Base-by-base conservation (phyloP, 2,113 vertebrate species). In the Melanostigma gelatinosum region DNA sequence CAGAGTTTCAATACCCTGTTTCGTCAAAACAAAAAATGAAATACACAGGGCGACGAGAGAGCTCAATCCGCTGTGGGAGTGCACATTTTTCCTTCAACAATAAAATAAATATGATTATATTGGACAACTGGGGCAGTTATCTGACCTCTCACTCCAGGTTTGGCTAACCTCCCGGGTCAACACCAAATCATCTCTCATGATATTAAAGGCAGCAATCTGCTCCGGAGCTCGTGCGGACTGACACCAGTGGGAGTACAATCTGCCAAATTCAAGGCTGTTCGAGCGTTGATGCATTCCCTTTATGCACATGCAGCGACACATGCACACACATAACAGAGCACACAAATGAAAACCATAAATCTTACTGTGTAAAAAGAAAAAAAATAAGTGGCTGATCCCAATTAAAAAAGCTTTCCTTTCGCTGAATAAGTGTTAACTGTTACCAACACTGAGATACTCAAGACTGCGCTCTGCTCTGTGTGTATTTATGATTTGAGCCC, bases 151-250 rank as follows among this genome's bases (percentile, higher is more conserved):
- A 38, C 75, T 82, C 67, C 1, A 69, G 83, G 67, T 84, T 66
- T 82, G 84, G 76, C 69, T 91, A 89, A 91, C 90, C 90, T 89
- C 60, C 46, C 82, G 76, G 90, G 89, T 89, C 89, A 91, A 81
- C 77, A 83, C 50, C 79, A 85, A 88, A 90, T 91, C 83, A 85
- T 72, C 69, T 67, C 80, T 68, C n/a, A 72, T 88, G 82, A 91
- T 87, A 86, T 66, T 87, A 77, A 81, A 85, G 85, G 86, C 80
- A 77, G 75, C 29, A 13, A 48, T 73, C 38, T 4, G 67, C 77
- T 48, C 34, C 70, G 67, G 57, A 60, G 52, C 62, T 32, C 42
- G 18, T 32, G 66, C 63, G 58, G 20, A 60, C 68, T 76, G 48
- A 78, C 74, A 82, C 78, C 88, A 80, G 77, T 73, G 65, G 82